Evolutionary conservation across 1,140 invertebrate species (phyloP), one percentile per base, ranked within the genome.

Genomic region (Drosophila gunungcola): DNA sequence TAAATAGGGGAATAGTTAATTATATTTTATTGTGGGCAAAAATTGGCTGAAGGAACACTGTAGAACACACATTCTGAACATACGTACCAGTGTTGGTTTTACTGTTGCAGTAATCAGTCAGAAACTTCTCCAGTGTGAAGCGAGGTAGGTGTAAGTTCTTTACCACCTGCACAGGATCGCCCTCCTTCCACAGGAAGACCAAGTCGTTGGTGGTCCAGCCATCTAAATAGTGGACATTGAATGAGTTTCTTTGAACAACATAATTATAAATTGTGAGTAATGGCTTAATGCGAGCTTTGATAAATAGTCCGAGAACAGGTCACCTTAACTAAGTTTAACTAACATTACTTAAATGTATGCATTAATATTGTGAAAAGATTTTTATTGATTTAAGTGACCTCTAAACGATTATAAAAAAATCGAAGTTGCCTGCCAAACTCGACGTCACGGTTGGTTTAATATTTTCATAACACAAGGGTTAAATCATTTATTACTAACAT

Each of bases 171-270:
- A 99, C 97, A 6, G 98, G 98, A 91, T 98, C 97, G 16, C 95
- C 96, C 90, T 97, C 96, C 93, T 98, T 98, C 98, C 98, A 99
- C 74, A 97, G 93, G 93, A 98, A 98, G 72, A 98, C 96, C 77
- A 98, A 94, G 93, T 98, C 98, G 76, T 97, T 96, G 36, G 97
- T 98, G 36, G 98, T 98, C 96, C 98, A 98, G 78, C 97, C 98
- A 93, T 98, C 97, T 98, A 80, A 63, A 62, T 27, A 70, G 41
- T 51, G 21, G 4, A 29, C 7, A 21, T 36, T 42, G 13, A 38
- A 70, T 16, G 16, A 61, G 9, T 45, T 36, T 43, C 2, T 10
- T 32, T 1, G 29, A 32, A 32, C 16, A 21, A 21, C 16, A 21
- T 21, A 21, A 21, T 21, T 21, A 21, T 21, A 21, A 21, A 21